phyloP scores from a whole-genome alignment of 2,113 vertebrate genomes.

The Tauraco erythrolophus region DNA sequence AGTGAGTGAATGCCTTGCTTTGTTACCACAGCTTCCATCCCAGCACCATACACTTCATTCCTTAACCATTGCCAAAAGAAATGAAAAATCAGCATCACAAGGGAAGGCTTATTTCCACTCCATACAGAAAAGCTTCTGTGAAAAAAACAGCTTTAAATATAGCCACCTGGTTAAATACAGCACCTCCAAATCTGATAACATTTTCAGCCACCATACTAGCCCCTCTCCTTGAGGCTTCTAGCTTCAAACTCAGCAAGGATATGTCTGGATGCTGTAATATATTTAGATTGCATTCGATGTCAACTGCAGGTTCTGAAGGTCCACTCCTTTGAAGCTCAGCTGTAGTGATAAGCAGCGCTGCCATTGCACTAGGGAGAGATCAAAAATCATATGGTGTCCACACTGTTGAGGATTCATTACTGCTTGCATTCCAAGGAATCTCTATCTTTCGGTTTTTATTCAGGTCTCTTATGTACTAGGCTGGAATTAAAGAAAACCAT shows the following conservation, averaged over 20 bases:
- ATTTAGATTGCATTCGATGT: not conserved
- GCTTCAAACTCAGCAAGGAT: not conserved
- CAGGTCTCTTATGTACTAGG: not conserved
- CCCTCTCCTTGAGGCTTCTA: not conserved
- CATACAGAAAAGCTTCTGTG: not conserved
- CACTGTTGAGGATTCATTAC: not conserved
- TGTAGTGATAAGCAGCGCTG: not conserved
- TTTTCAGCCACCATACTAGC: not conserved
- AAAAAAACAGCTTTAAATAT: not conserved
- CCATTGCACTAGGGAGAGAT: not conserved
- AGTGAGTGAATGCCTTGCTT: not conserved
- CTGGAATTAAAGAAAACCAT: not conserved
- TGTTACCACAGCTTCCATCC: not conserved
- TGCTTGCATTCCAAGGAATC: not conserved
- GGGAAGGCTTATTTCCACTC: not conserved
- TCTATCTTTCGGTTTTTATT: not conserved
- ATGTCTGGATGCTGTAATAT: not conserved
- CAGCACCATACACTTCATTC: not conserved
- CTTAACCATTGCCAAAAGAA: not conserved
- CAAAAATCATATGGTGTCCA: not conserved
- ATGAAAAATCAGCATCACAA: not conserved
- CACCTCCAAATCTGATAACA: not conserved
- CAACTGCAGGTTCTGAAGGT: not conserved
- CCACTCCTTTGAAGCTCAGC: not conserved
- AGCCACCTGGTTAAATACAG: not conserved